Evolutionary conservation across 2,888 invertebrate genomes (phyloP).

Genomic region (Thymelicus sylvestris): DNA sequence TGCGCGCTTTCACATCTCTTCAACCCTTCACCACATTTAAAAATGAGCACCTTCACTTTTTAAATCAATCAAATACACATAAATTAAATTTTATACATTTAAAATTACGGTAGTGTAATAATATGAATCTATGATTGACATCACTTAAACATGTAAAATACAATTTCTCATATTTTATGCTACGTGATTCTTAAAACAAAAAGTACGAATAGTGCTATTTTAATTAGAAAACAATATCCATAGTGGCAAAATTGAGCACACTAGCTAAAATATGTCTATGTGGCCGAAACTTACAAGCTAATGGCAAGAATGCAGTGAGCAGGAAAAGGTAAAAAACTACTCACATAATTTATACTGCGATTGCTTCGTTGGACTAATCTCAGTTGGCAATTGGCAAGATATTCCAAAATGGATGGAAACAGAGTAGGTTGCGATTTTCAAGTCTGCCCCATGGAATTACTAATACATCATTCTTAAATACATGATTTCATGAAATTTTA

Average conservation of each 20-base stretch:
- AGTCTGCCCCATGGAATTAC: neutral
- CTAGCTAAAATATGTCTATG: conserved; percentile 47
- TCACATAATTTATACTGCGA: conserved; percentile 18
- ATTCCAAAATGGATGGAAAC: conserved; percentile 37
- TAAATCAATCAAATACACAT: neutral
- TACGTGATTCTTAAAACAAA: neutral
- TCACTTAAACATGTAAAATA: conserved; percentile 12
- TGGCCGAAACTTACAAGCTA: conserved; percentile 54
- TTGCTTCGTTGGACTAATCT: conserved; percentile 29
- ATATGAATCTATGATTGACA: neutral
- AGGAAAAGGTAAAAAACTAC: conserved; percentile 47
- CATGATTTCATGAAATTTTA: no score
- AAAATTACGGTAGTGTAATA: neutral
- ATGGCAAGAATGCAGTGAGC: conserved; percentile 67
- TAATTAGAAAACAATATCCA: conserved; percentile 26
- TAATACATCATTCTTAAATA: no score
- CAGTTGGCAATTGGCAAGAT: conserved; percentile 29
- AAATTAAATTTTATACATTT: neutral
- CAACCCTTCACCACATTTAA: neutral
- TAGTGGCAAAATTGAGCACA: conserved; percentile 53
- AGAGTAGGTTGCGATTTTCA: conserved; percentile 13
- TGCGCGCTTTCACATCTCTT: neutral
- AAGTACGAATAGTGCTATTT: neutral
- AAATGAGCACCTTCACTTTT: conserved; percentile 2
- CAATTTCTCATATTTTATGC: conserved; percentile 8